Evolutionary conservation across 37 sponge, comb jelly and placozoan genomes (phyloP).

Genomic region (Cladorhizidae sp.): DNA sequence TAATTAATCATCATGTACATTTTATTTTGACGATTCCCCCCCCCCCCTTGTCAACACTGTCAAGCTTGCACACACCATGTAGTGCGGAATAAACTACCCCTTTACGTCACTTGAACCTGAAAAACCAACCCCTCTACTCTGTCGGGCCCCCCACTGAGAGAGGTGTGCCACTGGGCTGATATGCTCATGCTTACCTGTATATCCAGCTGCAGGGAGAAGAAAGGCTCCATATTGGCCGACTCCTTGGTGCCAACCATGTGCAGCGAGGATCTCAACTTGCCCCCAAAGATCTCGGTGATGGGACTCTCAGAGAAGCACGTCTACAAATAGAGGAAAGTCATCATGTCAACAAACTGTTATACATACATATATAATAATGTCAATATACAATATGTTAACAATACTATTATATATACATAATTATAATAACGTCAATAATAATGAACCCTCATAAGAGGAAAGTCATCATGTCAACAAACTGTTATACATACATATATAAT

Average conservation of each 20-base stretch:
- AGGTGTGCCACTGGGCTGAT: not conserved
- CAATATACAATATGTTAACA: not conserved
- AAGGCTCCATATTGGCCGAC: conserved; percentile 93
- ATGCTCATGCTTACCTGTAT: conserved; percentile 61
- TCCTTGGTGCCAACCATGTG: conserved; percentile 85
- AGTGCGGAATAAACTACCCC: no score
- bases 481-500: not conserved
- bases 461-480: not conserved
- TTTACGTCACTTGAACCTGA: no score
- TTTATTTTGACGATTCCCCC: no score
- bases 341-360: not conserved
- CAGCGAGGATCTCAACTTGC: conserved; percentile 80
- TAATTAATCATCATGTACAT: not conserved
- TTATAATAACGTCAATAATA: no score
- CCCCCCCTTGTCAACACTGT: no score
- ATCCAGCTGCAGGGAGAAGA: conserved; percentile 95
- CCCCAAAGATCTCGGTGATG: conserved; percentile 92
- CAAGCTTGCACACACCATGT: no score
- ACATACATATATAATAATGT: not conserved
- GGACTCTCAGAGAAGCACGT: conserved; percentile 73
- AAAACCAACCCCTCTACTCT: no score
- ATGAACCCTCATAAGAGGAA: no score
- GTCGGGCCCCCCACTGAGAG: no score
- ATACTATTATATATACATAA: not conserved
- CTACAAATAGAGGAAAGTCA: conserved; percentile 21